These are phyloP conservation scores for Lepidurus arcticus DNA, from an alignment of 1,140 invertebrate genomes.

Conservation along the genomic window DNA sequence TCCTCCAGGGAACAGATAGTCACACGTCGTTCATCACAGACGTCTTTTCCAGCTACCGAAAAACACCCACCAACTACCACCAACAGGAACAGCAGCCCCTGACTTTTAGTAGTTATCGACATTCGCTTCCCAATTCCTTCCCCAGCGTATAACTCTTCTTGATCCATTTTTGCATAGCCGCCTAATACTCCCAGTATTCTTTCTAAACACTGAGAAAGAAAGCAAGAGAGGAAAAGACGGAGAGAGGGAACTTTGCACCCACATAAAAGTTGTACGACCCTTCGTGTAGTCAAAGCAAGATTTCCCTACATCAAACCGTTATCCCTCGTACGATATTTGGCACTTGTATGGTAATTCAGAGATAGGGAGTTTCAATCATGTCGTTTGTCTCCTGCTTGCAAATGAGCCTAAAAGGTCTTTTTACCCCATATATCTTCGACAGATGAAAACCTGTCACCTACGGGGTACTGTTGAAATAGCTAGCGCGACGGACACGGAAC, in stretches of 20 bases:
- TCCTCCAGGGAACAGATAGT: slow-evolving; percentile 16
- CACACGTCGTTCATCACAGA: slow-evolving; percentile 21
- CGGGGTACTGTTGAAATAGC: not conserved
- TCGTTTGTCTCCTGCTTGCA: slow-evolving; percentile 1
- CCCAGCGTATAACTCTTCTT: too few species aligned
- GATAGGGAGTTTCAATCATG: slow-evolving; percentile 15
- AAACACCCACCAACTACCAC: slow-evolving; percentile 20
- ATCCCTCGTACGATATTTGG: slow-evolving; percentile 8
- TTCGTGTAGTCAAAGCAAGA: not conserved
- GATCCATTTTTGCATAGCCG: not conserved
- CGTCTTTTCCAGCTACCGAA: slow-evolving; percentile 3
- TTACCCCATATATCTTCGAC: not conserved
- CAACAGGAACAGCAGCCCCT: not conserved
- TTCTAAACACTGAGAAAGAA: not conserved
- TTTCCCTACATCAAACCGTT: not conserved
- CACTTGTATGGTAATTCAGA: slow-evolving; percentile 16
- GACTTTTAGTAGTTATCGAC: slow-evolving; percentile 15
- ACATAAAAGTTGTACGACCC: not conserved
- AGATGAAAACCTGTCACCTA: not conserved
- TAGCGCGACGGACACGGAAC: too few species aligned
- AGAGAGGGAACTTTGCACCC: not conserved
- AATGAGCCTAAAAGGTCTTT: not conserved
- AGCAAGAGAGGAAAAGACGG: not conserved
- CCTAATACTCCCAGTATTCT: not conserved
- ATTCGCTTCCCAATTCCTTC: not conserved